Evolutionary conservation across 2,797 vertebrate genomes (phyloP).

Genomic region (Melanotaenia nigrans): DNA sequence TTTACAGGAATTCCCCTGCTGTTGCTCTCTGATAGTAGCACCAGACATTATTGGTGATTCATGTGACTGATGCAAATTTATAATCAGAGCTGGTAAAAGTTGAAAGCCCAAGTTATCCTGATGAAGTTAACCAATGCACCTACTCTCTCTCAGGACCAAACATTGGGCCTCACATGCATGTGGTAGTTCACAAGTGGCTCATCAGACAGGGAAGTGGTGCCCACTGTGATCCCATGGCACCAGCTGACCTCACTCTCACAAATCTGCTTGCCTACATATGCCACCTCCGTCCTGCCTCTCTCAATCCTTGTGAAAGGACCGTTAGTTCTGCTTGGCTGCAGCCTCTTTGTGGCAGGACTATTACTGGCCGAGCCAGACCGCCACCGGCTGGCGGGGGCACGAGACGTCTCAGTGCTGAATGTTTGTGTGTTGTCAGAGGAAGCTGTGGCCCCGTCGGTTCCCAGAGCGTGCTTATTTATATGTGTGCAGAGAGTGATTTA

Average conservation of each 20-base stretch:
- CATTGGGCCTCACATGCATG: conserved; percentile 11
- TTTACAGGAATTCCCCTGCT: conserved; percentile 59
- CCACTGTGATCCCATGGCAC: conserved; percentile 42
- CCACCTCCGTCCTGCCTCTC: conserved; percentile 45
- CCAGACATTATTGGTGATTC: conserved; percentile 44
- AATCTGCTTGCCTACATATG: conserved; percentile 50
- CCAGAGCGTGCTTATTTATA: conserved; percentile 39
- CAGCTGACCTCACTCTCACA: conserved; percentile 42
- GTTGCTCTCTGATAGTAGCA: conserved; percentile 51
- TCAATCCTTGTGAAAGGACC: conserved; percentile 58
- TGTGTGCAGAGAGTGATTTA: conserved; percentile 49
- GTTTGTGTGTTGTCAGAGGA: conserved; percentile 60
- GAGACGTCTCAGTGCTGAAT: conserved; percentile 57
- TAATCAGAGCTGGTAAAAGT: not conserved
- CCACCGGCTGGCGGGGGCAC: conserved; percentile 68
- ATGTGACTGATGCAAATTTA: conserved; percentile 21
- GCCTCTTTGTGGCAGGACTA: conserved; percentile 69
- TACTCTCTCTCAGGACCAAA: not conserved
- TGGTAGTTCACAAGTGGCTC: conserved; percentile 43
- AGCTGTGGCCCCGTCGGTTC: conserved; percentile 48
- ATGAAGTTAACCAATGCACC: not conserved
- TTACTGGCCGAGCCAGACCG: conserved; percentile 68
- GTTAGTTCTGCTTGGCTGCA: conserved; percentile 76
- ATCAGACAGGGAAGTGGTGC: conserved; percentile 22
- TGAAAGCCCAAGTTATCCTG: conserved; percentile 2